A percentile compares a stretch with the other conserved stretches of the same genome.
Evolutionary conservation across 1,140 invertebrate species (phyloP).

Genomic region (Gyrodactylus salaris): DNA sequence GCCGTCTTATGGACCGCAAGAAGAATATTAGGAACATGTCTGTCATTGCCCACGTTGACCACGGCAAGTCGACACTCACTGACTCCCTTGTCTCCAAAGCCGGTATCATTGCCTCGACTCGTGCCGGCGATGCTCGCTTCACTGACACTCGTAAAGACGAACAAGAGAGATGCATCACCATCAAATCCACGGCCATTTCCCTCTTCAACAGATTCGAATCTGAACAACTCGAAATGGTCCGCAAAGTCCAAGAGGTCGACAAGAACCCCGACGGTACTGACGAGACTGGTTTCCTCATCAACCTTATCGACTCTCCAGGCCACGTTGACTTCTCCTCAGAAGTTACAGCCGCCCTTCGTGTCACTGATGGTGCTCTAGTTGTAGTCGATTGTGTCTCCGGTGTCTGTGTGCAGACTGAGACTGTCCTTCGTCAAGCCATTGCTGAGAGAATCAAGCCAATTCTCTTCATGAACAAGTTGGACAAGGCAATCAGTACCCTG

Average conservation of each 20-base stretch:
- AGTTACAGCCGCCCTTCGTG: conserved; percentile 74
- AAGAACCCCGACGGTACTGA: conserved; percentile 39
- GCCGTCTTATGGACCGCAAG: conserved; percentile 6
- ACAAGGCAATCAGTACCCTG: conserved; percentile 67
- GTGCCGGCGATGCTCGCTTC: conserved; percentile 90
- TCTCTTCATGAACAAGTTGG: conserved; percentile 99
- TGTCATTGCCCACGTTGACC: conserved; percentile 98
- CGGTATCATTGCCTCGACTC: conserved; percentile 88
- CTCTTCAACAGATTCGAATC: conserved; percentile 61
- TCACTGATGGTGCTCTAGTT: conserved; percentile 88
- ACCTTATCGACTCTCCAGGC: conserved; percentile 88
- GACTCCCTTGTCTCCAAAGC: conserved; percentile 96
- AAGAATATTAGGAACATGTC: conserved; percentile 97
- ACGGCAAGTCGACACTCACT: conserved; percentile 94
- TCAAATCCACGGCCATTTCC: conserved; percentile 54
- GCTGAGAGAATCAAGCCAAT: conserved; percentile 93
- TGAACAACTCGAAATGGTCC: conserved; percentile 23
- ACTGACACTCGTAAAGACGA: conserved; percentile 98
- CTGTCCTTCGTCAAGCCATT: conserved; percentile 86
- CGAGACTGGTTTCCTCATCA: conserved; percentile 68
- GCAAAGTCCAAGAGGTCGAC: conserved; percentile 54
- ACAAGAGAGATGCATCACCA: conserved; percentile 96
- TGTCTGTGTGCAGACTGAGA: conserved; percentile 96
- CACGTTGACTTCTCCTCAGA: conserved; percentile 98
- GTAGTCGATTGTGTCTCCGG: conserved; percentile 98